Evolutionary conservation across 2,888 invertebrate species (phyloP), one percentile per base, ranked within the genome.

Genomic region (Philonicus albiceps): DNA sequence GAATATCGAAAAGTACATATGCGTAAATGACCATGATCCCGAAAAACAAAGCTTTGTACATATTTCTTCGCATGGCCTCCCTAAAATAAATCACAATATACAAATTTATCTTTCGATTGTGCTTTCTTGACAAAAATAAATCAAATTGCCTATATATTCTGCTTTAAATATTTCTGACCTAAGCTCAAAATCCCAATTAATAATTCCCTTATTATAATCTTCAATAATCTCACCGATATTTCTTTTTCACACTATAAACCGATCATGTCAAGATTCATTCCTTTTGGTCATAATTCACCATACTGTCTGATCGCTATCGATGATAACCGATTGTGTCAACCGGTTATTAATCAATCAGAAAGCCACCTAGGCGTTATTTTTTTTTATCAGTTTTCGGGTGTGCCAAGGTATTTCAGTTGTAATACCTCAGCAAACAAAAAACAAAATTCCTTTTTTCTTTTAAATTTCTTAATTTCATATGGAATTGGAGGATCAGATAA

Each of bases 391-490:
- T n/a, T 37, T 64, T 81, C 81, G n/a, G 84, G 72, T 84, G 73
- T 73, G 84, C 49, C 84, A 43, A 84, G 84, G 73, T 73, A 49
- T 84, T 73, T 73, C 43, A 27, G 72, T 84, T 84, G 27, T 83
- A 11, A 16, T 22, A 8, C 1, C 34, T 16, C 13, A 19, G n/a
- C 27, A 34, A 30, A 74, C 27, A 27, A 30, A 31, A 31, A 73
- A 31, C 31, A 55, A 55, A 34, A 22, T 19, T 53, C 49, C 7
- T 7, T 53, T 19, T 53, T 6, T 55, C 55, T 55, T 11, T 27
- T 27, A 64, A 7, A 64, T 27, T 64, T 64, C 64, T 64, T 64
- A 27, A 64, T 64, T 22, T 64, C 64, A 22, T 64, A 64, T 64
- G 64, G 13, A 64, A 64, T 27, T 64, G 27, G 64, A 64, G 64